Evolutionary conservation across 30 jellyfish, hydroid and myxozoan species (phyloP), one percentile per base, ranked within the genome.

Genomic region (Aurelia aurita complex sp. Pacific): DNA sequence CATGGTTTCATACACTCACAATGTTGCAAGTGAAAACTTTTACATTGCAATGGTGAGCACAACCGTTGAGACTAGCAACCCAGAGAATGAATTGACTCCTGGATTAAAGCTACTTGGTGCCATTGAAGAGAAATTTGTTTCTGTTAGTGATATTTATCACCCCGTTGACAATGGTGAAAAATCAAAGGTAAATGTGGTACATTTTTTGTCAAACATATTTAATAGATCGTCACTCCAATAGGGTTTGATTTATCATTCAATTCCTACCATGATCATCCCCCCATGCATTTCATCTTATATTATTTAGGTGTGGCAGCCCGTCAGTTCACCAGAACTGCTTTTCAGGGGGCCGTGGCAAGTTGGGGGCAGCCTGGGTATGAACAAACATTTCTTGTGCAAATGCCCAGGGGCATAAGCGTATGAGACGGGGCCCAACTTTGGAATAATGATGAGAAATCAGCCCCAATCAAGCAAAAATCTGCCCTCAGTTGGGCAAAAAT

Each of bases 41-140:
- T 96, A 79, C 81, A 72, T 96, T 46, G 99, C 99, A 0, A 88
- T 96, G 96, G 99, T 96, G 55, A 92, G 98, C 85, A 91, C 99
- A 12, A 89, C 97, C 2, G 98, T 92, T 32, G 99, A 96, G 74
- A 91, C 98, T 40, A 73, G 96, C 19, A 85, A 96, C 76, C 99
- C 99, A 0, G 98, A 96, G 72, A 91, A 90, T 17, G 99, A 96
- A 57, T 76, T 96, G 64, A 80, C 69, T 59, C 96, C 91, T 0
- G 99, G 99, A 9, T 69, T 96, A 73, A 85, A 88, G 52, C 64
- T 96, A 12, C 51, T 96, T 50, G 98, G 97, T 15, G 90, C 91
- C 16, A 89, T 96, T 52, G 87, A 69, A 55, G 94, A 96, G 83
- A 86, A 91, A 67, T 96, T 96, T 96, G 97, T 91, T 1, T 40